Conservation (phyloP, 2,797 vertebrate genomes). For the Hylomyscus alleni region DNA sequence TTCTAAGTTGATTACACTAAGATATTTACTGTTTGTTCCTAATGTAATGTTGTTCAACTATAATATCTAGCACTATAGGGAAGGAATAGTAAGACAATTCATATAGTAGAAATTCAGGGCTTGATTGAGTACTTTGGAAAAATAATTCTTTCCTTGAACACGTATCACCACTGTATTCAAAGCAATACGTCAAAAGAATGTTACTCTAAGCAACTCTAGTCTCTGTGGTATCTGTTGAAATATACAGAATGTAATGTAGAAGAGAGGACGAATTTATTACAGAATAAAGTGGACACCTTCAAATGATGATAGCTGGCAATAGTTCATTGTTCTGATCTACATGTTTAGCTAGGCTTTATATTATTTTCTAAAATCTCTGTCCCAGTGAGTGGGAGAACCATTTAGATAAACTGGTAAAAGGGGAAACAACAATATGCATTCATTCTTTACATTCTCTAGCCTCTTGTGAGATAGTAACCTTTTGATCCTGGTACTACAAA, state of each 20-base stretch:
- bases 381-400: background rate
- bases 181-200: background rate
- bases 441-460: background rate
- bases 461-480: background rate
- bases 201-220: background rate
- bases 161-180: constrained; percentile 30
- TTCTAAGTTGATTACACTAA: background rate
- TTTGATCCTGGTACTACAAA: background rate
- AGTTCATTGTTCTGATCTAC: background rate
- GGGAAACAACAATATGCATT: background rate
- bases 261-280: background rate
- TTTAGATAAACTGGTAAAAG: background rate
- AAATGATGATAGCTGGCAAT: background rate
- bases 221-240: background rate
- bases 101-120: constrained; percentile 1
- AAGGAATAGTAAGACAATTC: background rate
- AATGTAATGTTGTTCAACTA: background rate
- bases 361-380: background rate
- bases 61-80: background rate
- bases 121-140: constrained; percentile 16
- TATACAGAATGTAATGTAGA: background rate
- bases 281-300: background rate
- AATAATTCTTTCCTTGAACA: background rate
- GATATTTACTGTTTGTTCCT: background rate
- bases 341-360: background rate